Conservation (phyloP, 1,140 invertebrate species). For the Scylla paramamosain region DNA sequence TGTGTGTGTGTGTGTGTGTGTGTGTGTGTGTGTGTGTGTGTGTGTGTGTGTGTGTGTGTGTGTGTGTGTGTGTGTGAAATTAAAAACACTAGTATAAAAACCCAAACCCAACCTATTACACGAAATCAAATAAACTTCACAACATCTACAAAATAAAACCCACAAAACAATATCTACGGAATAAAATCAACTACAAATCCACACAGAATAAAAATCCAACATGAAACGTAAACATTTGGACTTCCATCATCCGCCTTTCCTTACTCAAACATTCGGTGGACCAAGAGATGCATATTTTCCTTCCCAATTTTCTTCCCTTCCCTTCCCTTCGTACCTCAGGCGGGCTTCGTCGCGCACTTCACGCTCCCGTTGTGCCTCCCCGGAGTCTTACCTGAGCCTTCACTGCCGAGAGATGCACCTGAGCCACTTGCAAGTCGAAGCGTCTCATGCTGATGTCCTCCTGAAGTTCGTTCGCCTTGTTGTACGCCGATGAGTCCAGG, state of each 20-base stretch:
- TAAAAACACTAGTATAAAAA: background rate
- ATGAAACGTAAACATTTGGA: too few relatives aligned
- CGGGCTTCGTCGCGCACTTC: too few relatives aligned
- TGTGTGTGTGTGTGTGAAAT: background rate
- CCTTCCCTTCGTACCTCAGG: background rate
- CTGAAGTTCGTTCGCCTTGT: constrained; percentile 96
- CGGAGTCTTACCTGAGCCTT: constrained; percentile 89
- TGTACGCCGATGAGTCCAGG: constrained; percentile 91
- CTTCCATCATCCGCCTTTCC: too few relatives aligned
- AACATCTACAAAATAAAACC: too few relatives aligned
- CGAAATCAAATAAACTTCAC: too few relatives aligned
- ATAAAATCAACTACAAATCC: too few relatives aligned
- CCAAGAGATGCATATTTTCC: background rate
- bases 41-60: background rate
- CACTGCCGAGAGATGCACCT: constrained; percentile 93
- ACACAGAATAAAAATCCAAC: too few relatives aligned
- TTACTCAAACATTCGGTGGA: too few relatives aligned
- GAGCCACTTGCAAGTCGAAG: constrained; percentile 94
- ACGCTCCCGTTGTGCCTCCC: too few relatives aligned
- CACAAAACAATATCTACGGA: too few relatives aligned
- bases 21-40: background rate
- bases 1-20: too few relatives aligned
- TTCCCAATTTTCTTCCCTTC: background rate
- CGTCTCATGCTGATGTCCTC: constrained; percentile 97
- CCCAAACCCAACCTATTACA: background rate